Conservation (phyloP, 1,140 invertebrate species). For the Drosophila athabasca region DNA sequence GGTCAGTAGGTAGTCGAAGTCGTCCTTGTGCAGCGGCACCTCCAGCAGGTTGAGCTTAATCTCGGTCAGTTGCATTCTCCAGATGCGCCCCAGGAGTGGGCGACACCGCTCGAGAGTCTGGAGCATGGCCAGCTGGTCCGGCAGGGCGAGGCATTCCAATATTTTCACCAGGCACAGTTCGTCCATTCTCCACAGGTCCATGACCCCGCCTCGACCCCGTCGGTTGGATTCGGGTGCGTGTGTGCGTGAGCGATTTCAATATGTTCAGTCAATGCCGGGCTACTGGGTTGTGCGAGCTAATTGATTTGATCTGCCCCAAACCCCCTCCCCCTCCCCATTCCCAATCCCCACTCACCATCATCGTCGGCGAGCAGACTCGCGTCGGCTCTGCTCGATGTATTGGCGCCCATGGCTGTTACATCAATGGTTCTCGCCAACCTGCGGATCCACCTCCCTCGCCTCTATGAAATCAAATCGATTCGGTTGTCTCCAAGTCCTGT, state of each 20-base stretch:
- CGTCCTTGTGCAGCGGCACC: slow-evolving; percentile 19
- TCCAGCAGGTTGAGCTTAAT: slow-evolving; percentile 59
- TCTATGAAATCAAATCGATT: slow-evolving; percentile 22
- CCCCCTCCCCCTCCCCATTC: no score
- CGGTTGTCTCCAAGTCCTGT: background rate
- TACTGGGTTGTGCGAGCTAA: slow-evolving; percentile 33
- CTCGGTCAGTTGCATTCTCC: slow-evolving; percentile 40
- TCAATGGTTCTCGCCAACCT: slow-evolving; percentile 37
- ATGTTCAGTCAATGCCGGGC: slow-evolving; percentile 3
- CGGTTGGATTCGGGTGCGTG: slow-evolving; percentile 7
- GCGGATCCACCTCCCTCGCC: background rate
- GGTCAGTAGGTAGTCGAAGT: slow-evolving; percentile 46
- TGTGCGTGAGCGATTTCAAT: slow-evolving; percentile 21
- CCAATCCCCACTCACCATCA: slow-evolving; percentile 62
- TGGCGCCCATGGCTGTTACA: slow-evolving; percentile 80
- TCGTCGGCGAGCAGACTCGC: slow-evolving; percentile 79
- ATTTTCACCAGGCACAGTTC: slow-evolving; percentile 61
- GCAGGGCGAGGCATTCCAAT: slow-evolving; percentile 35
- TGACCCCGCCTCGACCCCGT: slow-evolving; percentile 6
- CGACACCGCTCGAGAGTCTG: slow-evolving; percentile 43
- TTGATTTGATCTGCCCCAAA: background rate
- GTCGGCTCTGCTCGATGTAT: slow-evolving; percentile 81
- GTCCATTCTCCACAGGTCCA: slow-evolving; percentile 52
- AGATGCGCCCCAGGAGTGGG: slow-evolving; percentile 56
- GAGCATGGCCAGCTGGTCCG: slow-evolving; percentile 62